These are phyloP conservation scores for Castor canadensis DNA, from an alignment of 2,113 vertebrate genomes.

Conservation along the genomic window DNA sequence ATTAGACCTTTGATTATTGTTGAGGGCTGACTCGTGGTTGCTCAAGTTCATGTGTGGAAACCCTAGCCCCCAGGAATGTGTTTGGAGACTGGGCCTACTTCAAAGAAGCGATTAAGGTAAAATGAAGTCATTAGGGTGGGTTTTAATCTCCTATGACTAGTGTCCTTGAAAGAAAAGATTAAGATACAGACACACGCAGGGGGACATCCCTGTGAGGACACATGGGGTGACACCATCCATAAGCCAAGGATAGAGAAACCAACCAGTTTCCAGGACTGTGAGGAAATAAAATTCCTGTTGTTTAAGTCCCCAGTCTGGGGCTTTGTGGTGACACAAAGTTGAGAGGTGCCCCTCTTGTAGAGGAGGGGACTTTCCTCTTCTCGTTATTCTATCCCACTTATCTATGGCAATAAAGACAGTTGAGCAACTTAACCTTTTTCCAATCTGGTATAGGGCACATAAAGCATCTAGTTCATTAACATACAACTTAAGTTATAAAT, in stretches of 20 bases:
- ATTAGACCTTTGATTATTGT: not conserved
- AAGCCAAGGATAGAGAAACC: not conserved
- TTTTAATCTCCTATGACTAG: not conserved
- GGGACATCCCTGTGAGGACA: not conserved
- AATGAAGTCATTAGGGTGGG: not conserved
- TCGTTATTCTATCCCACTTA: not conserved
- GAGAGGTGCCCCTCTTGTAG: too few relatives aligned
- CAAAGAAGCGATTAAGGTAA: not conserved
- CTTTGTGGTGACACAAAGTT: accelerated
- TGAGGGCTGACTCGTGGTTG: accelerated
- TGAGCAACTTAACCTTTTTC: not conserved
- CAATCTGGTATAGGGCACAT: not conserved
- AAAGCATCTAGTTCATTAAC: not conserved
- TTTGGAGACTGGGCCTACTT: not conserved
- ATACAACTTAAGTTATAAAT: not conserved
- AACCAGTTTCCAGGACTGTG: too few relatives aligned
- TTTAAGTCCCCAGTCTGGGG: not conserved
- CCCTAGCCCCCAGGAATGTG: not conserved
- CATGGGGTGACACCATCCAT: accelerated
- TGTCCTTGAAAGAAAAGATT: not conserved
- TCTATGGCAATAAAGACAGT: not conserved
- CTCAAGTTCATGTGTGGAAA: too few relatives aligned
- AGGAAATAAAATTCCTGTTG: not conserved
- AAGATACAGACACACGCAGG: not conserved
- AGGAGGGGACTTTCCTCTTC: not conserved